Base-by-base conservation (phyloP, 2,113 vertebrate species). In the Morone saxatilis region DNA sequence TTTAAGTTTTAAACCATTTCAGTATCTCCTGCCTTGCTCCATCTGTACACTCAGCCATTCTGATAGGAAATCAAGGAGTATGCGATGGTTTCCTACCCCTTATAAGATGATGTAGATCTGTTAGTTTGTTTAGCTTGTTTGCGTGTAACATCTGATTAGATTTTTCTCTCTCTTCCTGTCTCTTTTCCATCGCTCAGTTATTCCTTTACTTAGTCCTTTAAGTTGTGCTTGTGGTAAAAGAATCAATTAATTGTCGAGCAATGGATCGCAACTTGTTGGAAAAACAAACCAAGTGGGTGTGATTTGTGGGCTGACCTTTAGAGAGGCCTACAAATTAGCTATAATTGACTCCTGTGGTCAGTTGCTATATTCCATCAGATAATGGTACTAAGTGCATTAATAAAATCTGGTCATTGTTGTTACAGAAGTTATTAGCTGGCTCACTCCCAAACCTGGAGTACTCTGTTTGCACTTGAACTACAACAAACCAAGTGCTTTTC, bases 291-390 rank as follows among this genome's bases (percentile, higher is more conserved):
- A n/a, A 71, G 13, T 7, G 61, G 53, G 41, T 59, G 25, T 10
- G 12, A 20, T 17, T 53, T 53, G 12, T 31, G 5, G 1, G 17
- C 14, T 68, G 80, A 75, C 54, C 77, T 71, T 71, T 69, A 61
- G 31, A 71, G 4, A 61, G 3, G n/a, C 3, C 19, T 22, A 60
- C 17, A 57, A 16, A 71, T 78, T 0, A 60, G 47, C 51, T n/a
- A 12, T 47, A 31, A 31, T 19, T 56, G 25, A 47, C n/a, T 62
- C 45, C 62, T 45, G 5, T 19, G 60, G 41, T 48, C 47, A 74
- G 19, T 61, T 61, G 59, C 11, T 57, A 4, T 40, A 62, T 41
- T 65, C 41, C 11, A 50, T 5, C 8, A 12, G 51, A 45, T n/a
- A 17, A 53, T 41, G n/a, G 20, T 13, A n/a, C 45, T 13, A 13